Evolutionary conservation across 2,888 invertebrate genomes (phyloP).

Genomic region (Epirrhoe tristata): DNA sequence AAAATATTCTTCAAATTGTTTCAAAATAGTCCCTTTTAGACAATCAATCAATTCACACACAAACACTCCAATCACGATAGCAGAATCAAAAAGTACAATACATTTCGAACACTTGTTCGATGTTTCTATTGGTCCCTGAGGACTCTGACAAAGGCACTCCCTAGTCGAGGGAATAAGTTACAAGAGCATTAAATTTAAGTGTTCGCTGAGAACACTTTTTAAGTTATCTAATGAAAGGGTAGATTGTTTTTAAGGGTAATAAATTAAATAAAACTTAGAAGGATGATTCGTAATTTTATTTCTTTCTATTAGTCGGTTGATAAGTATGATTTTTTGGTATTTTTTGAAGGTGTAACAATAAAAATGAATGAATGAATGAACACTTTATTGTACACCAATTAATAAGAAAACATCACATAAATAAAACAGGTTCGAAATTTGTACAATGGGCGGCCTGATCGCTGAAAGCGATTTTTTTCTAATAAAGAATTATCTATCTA

Average conservation of each 20-base stretch:
- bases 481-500: too few species aligned
- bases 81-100: slow-evolving; percentile 40
- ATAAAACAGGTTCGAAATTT: not conserved
- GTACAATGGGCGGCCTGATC: too few species aligned
- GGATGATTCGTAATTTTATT: not conserved
- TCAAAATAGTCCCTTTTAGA: not conserved
- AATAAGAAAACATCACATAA: too few species aligned
- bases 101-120: slow-evolving; percentile 45
- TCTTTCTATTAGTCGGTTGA: not conserved
- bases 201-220: slow-evolving; percentile 72
- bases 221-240: slow-evolving; percentile 54
- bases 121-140: slow-evolving; percentile 44
- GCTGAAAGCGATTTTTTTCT: not conserved
- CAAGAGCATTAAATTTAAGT: slow-evolving; percentile 80
- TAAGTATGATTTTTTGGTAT: too few species aligned
- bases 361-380: too few species aligned
- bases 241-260: slow-evolving; percentile 36
- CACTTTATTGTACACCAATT: too few species aligned
- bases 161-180: slow-evolving; percentile 69
- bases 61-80: slow-evolving; percentile 38
- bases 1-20: too few species aligned
- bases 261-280: slow-evolving; percentile 15
- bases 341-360: too few species aligned
- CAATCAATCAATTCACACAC: slow-evolving; percentile 29
- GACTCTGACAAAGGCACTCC: slow-evolving; percentile 68